A percentile compares a stretch with the other conserved stretches of the same genome.
Conservation (phyloP, 2,888 invertebrate genomes). For the Onchidella celtica region DNA sequence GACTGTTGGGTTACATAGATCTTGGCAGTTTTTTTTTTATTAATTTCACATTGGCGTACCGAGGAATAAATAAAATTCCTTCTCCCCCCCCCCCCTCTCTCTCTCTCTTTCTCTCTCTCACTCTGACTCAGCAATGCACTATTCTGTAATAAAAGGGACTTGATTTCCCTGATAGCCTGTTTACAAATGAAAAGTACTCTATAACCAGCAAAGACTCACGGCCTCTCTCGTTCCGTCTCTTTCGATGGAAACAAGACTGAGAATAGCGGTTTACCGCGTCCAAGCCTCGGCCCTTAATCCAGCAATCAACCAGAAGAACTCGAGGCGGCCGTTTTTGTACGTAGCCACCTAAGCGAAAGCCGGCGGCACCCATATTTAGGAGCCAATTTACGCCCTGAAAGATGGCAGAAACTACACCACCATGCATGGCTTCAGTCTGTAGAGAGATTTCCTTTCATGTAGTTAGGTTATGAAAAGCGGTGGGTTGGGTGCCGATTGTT, state of each 20-base stretch:
- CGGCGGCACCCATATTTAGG: background rate
- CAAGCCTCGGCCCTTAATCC: background rate
- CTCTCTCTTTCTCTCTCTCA: conserved; percentile 10
- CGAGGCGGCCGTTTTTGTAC: background rate
- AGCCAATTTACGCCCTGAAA: background rate
- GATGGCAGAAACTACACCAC: background rate
- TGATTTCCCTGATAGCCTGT: no score
- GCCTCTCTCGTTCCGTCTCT: background rate
- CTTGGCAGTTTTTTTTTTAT: no score
- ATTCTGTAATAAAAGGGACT: background rate
- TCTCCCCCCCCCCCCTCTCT: background rate
- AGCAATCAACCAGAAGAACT: background rate
- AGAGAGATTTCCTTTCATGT: background rate
- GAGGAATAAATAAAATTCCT: no score
- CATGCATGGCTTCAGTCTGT: background rate
- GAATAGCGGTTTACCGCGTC: background rate
- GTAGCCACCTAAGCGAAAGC: background rate
- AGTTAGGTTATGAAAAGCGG: background rate
- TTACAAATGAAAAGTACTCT: no score
- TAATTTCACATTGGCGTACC: no score
- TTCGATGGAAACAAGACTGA: background rate
- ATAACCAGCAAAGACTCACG: no score
- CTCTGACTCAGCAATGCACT: background rate
- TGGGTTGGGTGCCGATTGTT: background rate
- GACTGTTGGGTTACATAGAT: no score